Base-by-base conservation (phyloP, 2,888 invertebrate species). In the Macropis europaea region DNA sequence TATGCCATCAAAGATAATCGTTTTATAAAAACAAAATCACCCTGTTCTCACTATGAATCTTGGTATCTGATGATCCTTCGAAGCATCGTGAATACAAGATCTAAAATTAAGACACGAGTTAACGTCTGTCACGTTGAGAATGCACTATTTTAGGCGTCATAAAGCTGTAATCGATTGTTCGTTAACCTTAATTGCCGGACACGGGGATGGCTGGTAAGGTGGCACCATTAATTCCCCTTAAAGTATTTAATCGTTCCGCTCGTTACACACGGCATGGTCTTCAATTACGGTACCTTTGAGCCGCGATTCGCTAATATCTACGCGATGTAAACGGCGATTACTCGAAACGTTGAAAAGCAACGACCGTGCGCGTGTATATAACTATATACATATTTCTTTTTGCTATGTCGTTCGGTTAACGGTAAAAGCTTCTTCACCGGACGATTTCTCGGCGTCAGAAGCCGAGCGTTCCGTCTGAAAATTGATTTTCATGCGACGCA, bases 351-450 rank as follows among this genome's bases (percentile, higher is more conserved):
- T 19, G 15, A 40, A 75, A 26, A 13, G 19, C 13, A 40, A 13
- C 24, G 15, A 34, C 15, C 36, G 38, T n/a, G n/a, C n/a, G n/a
- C n/a, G n/a, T n/a, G n/a, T n/a, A n/a, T n/a, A n/a, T n/a, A n/a
- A n/a, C n/a, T n/a, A n/a, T n/a, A n/a, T n/a, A n/a, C n/a, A n/a
- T 59, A 61, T 75, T 76, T 68, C 63, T 59, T 61, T 54, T 61
- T 53, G 22, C 43, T 54, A 26, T 74, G 52, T 62, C 36, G 57
- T 42, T 24, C 52, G 38, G 7, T n/a, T 72, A 75, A 72, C 75
- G 76, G 71, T 70, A 72, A 42, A 60, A 7, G 13, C 32, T 13
- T 67, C 42, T 52, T 40, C 26, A 15, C 13, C 19, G 28, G 45
- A 30, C 26, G 28, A 36, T 68, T 63, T 60, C 66, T 61, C 45